These are phyloP conservation scores for Aporophyla lueneburgensis DNA, from an alignment of 2,888 invertebrate species.

Conservation along the genomic window DNA sequence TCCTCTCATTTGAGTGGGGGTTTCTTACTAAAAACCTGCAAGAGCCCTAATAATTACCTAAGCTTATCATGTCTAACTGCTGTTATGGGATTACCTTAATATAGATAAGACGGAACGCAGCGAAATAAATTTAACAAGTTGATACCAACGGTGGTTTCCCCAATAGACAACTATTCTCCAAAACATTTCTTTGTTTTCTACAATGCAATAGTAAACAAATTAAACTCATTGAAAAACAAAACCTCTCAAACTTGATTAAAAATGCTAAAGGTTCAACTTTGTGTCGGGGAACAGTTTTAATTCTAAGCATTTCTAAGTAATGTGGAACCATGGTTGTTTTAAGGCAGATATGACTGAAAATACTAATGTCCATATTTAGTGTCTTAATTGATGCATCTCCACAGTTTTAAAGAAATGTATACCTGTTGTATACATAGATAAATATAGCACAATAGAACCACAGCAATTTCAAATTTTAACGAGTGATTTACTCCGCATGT, in stretches of 20 bases:
- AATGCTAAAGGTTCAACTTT: conserved; percentile 44
- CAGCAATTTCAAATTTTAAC: conserved; percentile 31
- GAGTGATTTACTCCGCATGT: conserved; percentile 23
- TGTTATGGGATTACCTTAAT: not conserved
- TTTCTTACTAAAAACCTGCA: not conserved
- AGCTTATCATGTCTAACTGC: not conserved
- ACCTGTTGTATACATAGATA: not conserved
- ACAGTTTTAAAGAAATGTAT: conserved; percentile 11
- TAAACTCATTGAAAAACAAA: conserved; percentile 47
- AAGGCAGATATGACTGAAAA: conserved; percentile 4
- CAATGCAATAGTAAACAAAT: conserved; percentile 60
- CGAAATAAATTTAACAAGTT: not conserved
- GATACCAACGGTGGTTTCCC: too few relatives aligned
- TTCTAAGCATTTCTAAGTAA: conserved; percentile 38
- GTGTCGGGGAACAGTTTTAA: conserved; percentile 29
- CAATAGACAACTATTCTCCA: not conserved
- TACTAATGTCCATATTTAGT: not conserved
- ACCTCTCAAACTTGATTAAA: conserved; percentile 48
- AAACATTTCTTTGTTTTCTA: conserved; percentile 45
- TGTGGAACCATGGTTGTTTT: conserved; percentile 7
- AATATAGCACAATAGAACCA: conserved; percentile 6
- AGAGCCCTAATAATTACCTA: not conserved
- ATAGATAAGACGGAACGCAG: not conserved
- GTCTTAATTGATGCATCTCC: not conserved
- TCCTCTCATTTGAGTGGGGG: not conserved